Conservation (phyloP, 2,888 invertebrate genomes). For the Eueremaeus valkanovi region DNA sequence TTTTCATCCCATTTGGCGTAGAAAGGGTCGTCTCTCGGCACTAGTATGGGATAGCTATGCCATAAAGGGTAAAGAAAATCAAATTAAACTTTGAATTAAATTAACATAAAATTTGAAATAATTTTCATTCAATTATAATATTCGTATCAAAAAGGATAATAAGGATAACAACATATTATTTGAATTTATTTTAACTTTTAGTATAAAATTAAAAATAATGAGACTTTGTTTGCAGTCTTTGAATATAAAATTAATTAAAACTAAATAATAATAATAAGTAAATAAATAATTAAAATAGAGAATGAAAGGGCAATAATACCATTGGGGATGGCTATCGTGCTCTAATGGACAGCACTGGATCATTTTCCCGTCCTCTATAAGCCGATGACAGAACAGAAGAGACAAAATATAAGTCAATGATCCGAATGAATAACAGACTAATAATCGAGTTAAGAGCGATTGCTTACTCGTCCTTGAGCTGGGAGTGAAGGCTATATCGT, state of each 20-base stretch:
- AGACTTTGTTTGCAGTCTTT: no score
- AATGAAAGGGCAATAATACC: background rate
- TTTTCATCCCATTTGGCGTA: conserved; percentile 44
- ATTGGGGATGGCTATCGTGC: conserved; percentile 68
- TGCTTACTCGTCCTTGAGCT: conserved; percentile 45
- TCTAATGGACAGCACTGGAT: conserved; percentile 47
- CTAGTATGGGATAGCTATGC: conserved; percentile 74
- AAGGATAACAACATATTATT: no score
- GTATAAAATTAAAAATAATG: no score
- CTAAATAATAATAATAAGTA: background rate
- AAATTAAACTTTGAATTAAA: background rate
- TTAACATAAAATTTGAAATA: background rate
- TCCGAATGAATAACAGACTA: no score
- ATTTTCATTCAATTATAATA: background rate
- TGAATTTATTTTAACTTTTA: no score
- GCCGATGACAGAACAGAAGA: background rate
- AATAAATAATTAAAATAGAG: background rate
- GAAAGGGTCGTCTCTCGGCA: conserved; percentile 81
- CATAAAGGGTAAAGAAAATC: conserved; percentile 54
- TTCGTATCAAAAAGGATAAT: no score
- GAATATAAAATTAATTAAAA: background rate
- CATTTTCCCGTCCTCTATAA: conserved; percentile 47
- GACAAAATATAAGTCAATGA: background rate
- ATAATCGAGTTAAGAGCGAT: no score
- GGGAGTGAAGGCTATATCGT: conserved; percentile 90